A percentile compares a stretch with the other conserved stretches of the same genome.
Evolutionary conservation across 1,140 invertebrate genomes (phyloP).

Genomic region (Drosophila arizonae): DNA sequence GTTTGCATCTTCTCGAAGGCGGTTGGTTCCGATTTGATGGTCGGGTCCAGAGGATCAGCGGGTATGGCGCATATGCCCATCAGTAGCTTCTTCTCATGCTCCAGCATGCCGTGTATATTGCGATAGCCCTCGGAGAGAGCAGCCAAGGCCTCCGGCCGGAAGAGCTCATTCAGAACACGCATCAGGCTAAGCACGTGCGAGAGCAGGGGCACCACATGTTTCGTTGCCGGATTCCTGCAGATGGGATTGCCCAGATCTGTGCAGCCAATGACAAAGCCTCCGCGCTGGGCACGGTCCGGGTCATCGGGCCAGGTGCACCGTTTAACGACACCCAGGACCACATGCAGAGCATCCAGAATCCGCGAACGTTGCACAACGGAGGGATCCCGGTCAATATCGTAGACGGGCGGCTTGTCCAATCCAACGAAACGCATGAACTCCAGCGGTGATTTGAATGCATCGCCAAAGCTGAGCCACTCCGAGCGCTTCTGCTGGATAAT

Average conservation of each 20-base stretch:
- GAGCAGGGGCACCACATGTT: slow-evolving; percentile 90
- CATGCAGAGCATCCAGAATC: slow-evolving; percentile 87
- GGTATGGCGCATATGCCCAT: slow-evolving; percentile 85
- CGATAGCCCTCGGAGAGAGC: slow-evolving; percentile 87
- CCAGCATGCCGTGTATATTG: slow-evolving; percentile 87
- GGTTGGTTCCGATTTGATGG: slow-evolving; percentile 83
- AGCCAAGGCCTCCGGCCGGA: slow-evolving; percentile 86
- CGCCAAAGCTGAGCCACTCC: slow-evolving; percentile 86
- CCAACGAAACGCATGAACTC: slow-evolving; percentile 91
- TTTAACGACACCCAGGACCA: slow-evolving; percentile 92
- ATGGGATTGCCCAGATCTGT: slow-evolving; percentile 90
- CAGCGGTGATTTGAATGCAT: slow-evolving; percentile 85
- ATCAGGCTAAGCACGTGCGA: slow-evolving; percentile 90
- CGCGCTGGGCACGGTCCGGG: slow-evolving; percentile 89
- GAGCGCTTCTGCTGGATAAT: slow-evolving; percentile 86
- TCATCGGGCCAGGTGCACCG: slow-evolving; percentile 92
- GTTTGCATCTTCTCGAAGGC: slow-evolving; percentile 91
- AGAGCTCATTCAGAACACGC: slow-evolving; percentile 91
- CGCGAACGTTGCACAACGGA: slow-evolving; percentile 83
- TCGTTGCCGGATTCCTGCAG: slow-evolving; percentile 92
- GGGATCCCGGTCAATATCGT: slow-evolving; percentile 81
- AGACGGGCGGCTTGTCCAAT: slow-evolving; percentile 87
- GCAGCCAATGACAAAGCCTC: slow-evolving; percentile 90
- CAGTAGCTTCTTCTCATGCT: slow-evolving; percentile 88
- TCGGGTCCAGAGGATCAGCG: slow-evolving; percentile 83